Evolutionary conservation across 2,797 vertebrate genomes (phyloP).

Genomic region (Syngnathus acus): DNA sequence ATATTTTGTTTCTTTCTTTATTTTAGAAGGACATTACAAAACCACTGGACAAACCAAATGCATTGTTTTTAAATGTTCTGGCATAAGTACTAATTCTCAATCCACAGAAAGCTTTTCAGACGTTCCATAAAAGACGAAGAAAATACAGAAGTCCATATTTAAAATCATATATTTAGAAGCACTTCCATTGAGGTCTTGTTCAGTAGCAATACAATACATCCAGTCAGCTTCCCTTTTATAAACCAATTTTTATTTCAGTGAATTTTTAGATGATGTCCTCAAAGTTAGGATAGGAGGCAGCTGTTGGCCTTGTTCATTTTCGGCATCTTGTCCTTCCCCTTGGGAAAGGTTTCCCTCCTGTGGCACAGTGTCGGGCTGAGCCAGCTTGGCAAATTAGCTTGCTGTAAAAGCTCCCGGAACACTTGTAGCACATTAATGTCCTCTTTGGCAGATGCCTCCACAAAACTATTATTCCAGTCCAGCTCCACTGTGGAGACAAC

Average conservation of each 20-base stretch:
- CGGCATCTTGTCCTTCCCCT: constrained; percentile 57
- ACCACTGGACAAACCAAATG: background rate
- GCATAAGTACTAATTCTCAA: no score
- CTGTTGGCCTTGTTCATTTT: constrained; percentile 85
- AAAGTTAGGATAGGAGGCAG: constrained; percentile 72
- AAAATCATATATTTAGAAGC: background rate
- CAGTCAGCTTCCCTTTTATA: background rate
- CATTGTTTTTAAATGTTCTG: no score
- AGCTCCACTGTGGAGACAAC: constrained; percentile 76
- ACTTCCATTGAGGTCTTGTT: background rate
- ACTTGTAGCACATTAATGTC: constrained; percentile 79
- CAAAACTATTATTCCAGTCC: constrained; percentile 81
- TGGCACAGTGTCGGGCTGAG: constrained; percentile 71
- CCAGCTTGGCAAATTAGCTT: constrained; percentile 73
- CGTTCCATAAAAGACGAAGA: background rate
- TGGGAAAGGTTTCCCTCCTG: constrained; percentile 77
- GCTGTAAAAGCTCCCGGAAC: constrained; percentile 79
- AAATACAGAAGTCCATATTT: background rate
- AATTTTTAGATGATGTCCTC: background rate
- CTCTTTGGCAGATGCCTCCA: constrained; percentile 83
- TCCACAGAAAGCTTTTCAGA: background rate
- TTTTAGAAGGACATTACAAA: background rate
- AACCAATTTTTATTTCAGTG: background rate
- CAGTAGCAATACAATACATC: background rate
- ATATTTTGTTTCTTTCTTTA: background rate